Conservation (phyloP, 2,797 vertebrate species). For the Lithobates pipiens region DNA sequence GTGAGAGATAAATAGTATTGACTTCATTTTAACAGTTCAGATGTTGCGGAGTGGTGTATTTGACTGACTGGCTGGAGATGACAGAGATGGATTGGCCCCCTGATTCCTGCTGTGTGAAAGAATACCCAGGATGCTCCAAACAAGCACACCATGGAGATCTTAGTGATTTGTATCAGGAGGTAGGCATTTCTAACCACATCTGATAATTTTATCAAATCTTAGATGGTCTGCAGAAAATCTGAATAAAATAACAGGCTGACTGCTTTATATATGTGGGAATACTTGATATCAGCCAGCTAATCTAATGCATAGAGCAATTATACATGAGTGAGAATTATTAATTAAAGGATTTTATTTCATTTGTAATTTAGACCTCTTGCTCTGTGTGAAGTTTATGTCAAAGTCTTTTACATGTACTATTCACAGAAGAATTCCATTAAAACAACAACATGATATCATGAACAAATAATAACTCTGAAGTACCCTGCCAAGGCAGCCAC, state of each 20-base stretch:
- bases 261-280: background rate
- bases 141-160: slow-evolving; percentile 92
- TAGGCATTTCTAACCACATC: slow-evolving; percentile 70
- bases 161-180: slow-evolving; percentile 96
- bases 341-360: background rate
- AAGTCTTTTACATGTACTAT: background rate
- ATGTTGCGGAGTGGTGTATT: slow-evolving; percentile 97
- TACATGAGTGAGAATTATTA: background rate
- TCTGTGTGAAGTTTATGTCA: background rate
- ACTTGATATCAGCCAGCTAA: background rate
- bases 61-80: slow-evolving; percentile 99
- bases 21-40: slow-evolving; percentile 84
- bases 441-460: background rate
- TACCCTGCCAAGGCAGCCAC: background rate
- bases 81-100: slow-evolving; percentile 98
- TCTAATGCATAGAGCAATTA: background rate
- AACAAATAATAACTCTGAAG: background rate
- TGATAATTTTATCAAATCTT: background rate
- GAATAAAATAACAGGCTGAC: background rate
- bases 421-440: background rate
- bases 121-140: slow-evolving; percentile 93
- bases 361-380: background rate
- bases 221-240: background rate
- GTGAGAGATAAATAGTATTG: slow-evolving; percentile 60
- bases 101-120: slow-evolving; percentile 94